Percentiles rank a stretch among this genome's conserved stretches.
Conservation (phyloP, 2,797 vertebrate genomes). For the Sternotherus odoratus region DNA sequence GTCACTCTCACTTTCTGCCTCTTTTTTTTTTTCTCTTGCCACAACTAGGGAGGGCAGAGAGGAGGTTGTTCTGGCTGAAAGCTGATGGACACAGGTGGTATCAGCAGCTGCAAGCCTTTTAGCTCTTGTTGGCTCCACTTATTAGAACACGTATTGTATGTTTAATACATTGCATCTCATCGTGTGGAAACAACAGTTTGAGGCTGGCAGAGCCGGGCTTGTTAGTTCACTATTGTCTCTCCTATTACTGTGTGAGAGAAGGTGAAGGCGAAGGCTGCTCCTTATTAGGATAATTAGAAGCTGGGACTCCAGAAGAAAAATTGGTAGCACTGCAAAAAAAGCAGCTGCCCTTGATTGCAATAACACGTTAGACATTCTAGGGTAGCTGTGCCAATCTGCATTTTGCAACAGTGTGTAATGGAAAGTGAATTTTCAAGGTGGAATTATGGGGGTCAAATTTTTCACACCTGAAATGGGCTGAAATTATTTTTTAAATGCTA, state of each 20-base stretch:
- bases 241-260: constrained; percentile 3
- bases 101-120: constrained; percentile 75
- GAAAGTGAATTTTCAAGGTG: constrained; percentile 43
- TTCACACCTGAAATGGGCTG: constrained; percentile 6
- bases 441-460: not conserved
- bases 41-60: constrained; percentile 70
- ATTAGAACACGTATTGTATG: constrained; percentile 59
- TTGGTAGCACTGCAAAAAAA: constrained; percentile 51
- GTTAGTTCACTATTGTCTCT: not conserved
- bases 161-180: constrained; percentile 58
- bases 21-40: constrained; percentile 54
- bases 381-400: constrained; percentile 24
- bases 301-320: constrained; percentile 64
- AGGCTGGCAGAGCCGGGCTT: not conserved
- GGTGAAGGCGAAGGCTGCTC: constrained; percentile 65
- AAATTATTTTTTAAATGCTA: not conserved
- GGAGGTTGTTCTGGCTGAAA: constrained; percentile 75
- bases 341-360: constrained; percentile 68
- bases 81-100: constrained; percentile 75
- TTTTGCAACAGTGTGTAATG: constrained; percentile 24
- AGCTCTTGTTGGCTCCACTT: constrained; percentile 60
- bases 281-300: constrained; percentile 70
- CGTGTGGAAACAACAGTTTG: constrained; percentile 28
- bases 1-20: constrained; percentile 70
- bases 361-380: constrained; percentile 51